phyloP scores from a whole-genome alignment of 2,888 invertebrate species.

The Zaprionus obscuricornis region DNA sequence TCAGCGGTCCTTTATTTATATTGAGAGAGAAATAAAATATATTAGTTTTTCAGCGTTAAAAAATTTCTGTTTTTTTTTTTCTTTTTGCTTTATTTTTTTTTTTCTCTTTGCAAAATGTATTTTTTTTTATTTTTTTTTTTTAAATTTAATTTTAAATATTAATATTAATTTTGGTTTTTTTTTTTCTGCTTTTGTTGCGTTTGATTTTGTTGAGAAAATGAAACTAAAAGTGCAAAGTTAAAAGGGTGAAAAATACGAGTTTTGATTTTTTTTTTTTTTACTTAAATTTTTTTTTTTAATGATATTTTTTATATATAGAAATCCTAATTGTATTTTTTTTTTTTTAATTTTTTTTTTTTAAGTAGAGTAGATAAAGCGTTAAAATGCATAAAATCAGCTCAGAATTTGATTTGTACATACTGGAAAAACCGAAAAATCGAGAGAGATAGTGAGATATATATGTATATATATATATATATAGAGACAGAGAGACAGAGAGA shows the following conservation, averaged over 20 bases:
- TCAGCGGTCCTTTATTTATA: constrained; percentile 82
- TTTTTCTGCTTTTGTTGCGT: constrained; percentile 40
- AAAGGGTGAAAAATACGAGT: constrained; percentile 51
- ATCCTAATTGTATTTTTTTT: constrained; percentile 24
- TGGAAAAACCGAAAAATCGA: constrained; percentile 30
- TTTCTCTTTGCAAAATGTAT: constrained; percentile 15
- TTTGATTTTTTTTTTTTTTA: constrained; percentile 9
- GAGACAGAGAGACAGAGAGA: not conserved
- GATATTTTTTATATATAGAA: constrained; percentile 1
- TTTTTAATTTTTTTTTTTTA: constrained; percentile 16
- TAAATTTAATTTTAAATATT: too few species aligned
- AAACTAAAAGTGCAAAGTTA: constrained; percentile 79
- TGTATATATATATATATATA: constrained; percentile 5
- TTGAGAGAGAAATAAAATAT: constrained; percentile 38
- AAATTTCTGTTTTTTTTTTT: constrained; percentile 1
- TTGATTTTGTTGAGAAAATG: constrained; percentile 58
- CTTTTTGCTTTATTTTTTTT: constrained; percentile 12
- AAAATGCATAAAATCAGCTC: constrained; percentile 38
- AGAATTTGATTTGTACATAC: constrained; percentile 19
- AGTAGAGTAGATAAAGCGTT: constrained; percentile 44
- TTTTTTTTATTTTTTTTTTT: constrained; percentile 34
- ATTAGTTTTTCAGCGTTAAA: constrained; percentile 31
- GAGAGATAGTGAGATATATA: constrained; percentile 6
- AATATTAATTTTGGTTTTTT: too few species aligned
- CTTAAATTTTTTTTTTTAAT: not conserved